Conservation (phyloP, 1,140 invertebrate genomes). For the Doryteuthis pealeii region DNA sequence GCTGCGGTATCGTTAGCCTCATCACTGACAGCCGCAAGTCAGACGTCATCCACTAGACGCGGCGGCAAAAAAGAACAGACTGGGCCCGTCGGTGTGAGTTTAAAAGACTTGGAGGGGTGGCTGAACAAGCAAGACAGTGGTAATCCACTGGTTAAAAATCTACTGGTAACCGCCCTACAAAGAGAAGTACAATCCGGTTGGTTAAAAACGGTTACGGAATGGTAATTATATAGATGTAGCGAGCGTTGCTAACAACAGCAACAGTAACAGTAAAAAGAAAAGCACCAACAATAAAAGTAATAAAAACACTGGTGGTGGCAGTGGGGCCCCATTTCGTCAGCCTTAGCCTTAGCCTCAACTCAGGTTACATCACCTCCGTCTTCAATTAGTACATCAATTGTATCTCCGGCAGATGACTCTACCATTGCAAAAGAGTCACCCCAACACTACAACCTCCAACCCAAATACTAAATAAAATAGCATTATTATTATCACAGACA, state of each 20-base stretch:
- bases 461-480: no score
- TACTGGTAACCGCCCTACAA: conserved; percentile 36
- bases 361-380: no score
- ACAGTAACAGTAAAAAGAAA: neutral
- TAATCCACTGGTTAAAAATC: conserved; percentile 28
- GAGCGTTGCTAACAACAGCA: neutral
- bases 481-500: no score
- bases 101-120: conserved; percentile 45
- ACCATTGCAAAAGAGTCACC: no score
- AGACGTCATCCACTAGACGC: neutral
- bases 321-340: neutral
- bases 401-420: no score
- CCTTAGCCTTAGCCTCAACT: no score
- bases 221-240: conserved; percentile 23
- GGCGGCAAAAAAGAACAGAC: neutral
- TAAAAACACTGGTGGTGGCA: neutral
- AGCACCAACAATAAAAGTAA: neutral
- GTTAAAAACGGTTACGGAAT: conserved; percentile 29
- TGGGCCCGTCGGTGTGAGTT: conserved; percentile 21
- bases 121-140: conserved; percentile 19
- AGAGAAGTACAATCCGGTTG: conserved; percentile 31
- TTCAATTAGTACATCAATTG: no score
- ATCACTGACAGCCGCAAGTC: neutral
- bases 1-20: no score
- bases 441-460: no score